phyloP scores from a whole-genome alignment of 1,140 invertebrate genomes.

The Drosophila littoralis region DNA sequence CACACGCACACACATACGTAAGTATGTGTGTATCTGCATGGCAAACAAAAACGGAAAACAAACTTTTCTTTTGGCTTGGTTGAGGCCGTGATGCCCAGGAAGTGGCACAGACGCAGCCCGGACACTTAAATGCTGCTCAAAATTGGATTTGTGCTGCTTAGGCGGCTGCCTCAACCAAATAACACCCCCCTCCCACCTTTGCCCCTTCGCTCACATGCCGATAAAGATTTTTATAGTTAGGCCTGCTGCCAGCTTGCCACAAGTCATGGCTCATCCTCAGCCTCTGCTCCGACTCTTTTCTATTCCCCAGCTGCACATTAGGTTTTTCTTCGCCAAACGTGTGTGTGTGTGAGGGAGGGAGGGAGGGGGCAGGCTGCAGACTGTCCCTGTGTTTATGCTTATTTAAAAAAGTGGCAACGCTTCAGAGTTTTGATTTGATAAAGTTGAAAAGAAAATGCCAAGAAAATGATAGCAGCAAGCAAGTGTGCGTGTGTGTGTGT shows the following conservation, averaged over 20 bases:
- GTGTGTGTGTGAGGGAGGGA: background rate
- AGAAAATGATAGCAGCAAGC: constrained; percentile 50
- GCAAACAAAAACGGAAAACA: constrained; percentile 56
- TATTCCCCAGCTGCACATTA: constrained; percentile 79
- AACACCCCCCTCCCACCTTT: background rate
- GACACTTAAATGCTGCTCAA: constrained; percentile 77
- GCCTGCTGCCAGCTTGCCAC: constrained; percentile 54
- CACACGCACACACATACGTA: background rate
- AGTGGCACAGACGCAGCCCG: constrained; percentile 46
- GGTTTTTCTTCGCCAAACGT: constrained; percentile 23
- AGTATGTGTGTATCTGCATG: constrained; percentile 41
- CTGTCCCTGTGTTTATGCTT: constrained; percentile 71
- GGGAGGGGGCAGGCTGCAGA: constrained; percentile 9
- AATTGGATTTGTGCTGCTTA: constrained; percentile 78
- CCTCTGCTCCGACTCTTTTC: constrained; percentile 29
- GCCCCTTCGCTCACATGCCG: constrained; percentile 33
- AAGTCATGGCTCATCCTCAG: constrained; percentile 74
- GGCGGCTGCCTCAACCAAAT: constrained; percentile 1
- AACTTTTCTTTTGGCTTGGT: background rate
- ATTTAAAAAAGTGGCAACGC: constrained; percentile 78
- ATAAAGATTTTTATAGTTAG: constrained; percentile 79
- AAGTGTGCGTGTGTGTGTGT: constrained; percentile 1
- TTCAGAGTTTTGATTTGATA: constrained; percentile 79
- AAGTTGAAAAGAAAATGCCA: constrained; percentile 58
- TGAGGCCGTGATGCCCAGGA: constrained; percentile 16